These are phyloP conservation scores for Stenotaenia linearis DNA, from an alignment of 2,888 invertebrate genomes.

Conservation along the genomic window DNA sequence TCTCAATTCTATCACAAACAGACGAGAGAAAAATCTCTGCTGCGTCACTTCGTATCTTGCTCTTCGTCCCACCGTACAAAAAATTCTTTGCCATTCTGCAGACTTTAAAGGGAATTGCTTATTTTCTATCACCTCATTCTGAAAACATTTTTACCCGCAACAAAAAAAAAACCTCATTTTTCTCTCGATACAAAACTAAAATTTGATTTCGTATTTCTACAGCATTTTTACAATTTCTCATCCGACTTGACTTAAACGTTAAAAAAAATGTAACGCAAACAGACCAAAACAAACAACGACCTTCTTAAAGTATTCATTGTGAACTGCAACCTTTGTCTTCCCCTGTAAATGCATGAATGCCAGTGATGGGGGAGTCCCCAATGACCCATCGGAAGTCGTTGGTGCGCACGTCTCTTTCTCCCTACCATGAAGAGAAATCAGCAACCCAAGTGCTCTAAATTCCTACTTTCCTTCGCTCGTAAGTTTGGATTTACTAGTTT, in stretches of 20 bases:
- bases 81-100: not conserved
- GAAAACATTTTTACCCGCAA: not conserved
- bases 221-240: not conserved
- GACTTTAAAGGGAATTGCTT: not conserved
- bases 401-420: not conserved
- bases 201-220: not conserved
- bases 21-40: not conserved
- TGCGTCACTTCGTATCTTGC: constrained; percentile 11
- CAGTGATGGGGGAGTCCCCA: constrained; percentile 9
- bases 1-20: constrained; percentile 15
- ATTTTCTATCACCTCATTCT: constrained; percentile 4
- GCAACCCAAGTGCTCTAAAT: not conserved
- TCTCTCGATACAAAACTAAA: not conserved
- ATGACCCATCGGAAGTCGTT: constrained; percentile 15
- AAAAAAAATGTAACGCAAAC: not conserved
- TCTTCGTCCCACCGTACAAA: not conserved
- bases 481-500: not conserved
- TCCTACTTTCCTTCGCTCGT: not conserved
- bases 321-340: not conserved
- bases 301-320: not conserved
- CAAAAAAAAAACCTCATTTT: not conserved
- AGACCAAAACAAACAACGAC: not conserved
- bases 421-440: not conserved
- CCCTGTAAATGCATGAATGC: constrained; percentile 2
- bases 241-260: not conserved